Percentiles rank a stretch among this genome's conserved stretches.
phyloP scores from a whole-genome alignment of 1,140 invertebrate species.

The Brachionus angularis region DNA sequence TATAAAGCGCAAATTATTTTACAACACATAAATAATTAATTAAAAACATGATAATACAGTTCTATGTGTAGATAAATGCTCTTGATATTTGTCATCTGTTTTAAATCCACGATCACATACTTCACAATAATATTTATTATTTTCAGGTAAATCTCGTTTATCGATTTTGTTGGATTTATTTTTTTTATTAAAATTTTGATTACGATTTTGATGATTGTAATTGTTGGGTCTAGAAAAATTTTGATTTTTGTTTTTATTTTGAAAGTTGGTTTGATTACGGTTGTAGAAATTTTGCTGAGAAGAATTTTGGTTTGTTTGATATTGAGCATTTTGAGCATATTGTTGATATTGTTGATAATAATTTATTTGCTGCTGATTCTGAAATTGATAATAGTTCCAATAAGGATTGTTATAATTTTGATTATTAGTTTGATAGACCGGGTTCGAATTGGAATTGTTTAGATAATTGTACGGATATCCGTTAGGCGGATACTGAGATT shows the following conservation, averaged over 20 bases:
- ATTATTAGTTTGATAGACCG: slow-evolving; percentile 29
- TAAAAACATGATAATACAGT: slow-evolving; percentile 50
- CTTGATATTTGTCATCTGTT: slow-evolving; percentile 61
- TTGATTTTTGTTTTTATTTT: background rate
- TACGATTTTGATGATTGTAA: background rate
- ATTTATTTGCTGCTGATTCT: background rate
- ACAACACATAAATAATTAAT: background rate
- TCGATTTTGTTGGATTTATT: slow-evolving; percentile 49
- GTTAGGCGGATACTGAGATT: background rate
- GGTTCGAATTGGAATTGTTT: no score
- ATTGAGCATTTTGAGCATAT: background rate
- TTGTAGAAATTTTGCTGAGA: background rate
- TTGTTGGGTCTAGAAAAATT: background rate
- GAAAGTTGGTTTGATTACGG: no score
- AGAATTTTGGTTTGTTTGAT: background rate
- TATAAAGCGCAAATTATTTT: background rate
- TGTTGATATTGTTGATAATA: background rate
- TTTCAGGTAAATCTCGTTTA: slow-evolving; percentile 51
- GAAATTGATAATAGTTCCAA: slow-evolving; percentile 11
- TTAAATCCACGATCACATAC: slow-evolving; percentile 71
- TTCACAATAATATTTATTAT: slow-evolving; percentile 63
- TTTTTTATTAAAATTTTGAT: slow-evolving; percentile 6
- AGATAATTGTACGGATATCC: slow-evolving; percentile 19
- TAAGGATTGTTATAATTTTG: no score
- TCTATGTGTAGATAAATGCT: slow-evolving; percentile 67